Percentiles rank a stretch among this genome's conserved stretches.
These are phyloP conservation scores for Acanthurus tractus DNA, from an alignment of 2,797 vertebrate species.

Conservation along the genomic window DNA sequence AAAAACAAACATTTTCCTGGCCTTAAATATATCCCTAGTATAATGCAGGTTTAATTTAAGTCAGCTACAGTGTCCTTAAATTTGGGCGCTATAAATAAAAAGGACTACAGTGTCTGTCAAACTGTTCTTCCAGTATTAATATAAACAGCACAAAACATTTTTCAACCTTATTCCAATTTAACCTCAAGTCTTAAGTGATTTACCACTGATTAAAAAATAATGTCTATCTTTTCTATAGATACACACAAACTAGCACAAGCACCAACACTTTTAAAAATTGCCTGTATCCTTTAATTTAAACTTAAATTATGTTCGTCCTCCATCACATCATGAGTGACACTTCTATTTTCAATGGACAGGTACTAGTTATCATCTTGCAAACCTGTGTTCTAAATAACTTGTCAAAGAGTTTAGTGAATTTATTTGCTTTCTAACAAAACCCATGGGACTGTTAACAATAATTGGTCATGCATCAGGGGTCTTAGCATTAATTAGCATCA, in stretches of 20 bases:
- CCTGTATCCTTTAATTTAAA: background rate
- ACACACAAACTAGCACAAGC: background rate
- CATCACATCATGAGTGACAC: background rate
- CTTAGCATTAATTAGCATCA: slow-evolving; percentile 55
- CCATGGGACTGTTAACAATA: slow-evolving; percentile 4
- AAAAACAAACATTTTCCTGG: too few species aligned
- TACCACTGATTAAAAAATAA: background rate
- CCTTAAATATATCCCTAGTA: too few species aligned
- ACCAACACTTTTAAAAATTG: background rate
- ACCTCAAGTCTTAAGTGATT: background rate
- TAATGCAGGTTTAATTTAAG: background rate
- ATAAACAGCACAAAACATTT: background rate
- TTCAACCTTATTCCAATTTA: background rate
- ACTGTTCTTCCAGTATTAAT: background rate
- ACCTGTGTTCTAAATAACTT: background rate
- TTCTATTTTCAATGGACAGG: background rate
- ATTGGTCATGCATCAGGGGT: slow-evolving; percentile 15
- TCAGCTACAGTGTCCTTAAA: background rate
- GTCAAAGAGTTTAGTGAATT: slow-evolving; percentile 9
- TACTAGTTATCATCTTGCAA: background rate
- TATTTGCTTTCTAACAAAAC: slow-evolving; percentile 26
- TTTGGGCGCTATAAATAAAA: background rate
- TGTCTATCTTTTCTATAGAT: background rate
- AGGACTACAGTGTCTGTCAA: background rate
- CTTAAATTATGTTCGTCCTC: background rate